These are phyloP conservation scores for Colletes collaris DNA, from an alignment of 2,888 invertebrate species.

Conservation along the genomic window DNA sequence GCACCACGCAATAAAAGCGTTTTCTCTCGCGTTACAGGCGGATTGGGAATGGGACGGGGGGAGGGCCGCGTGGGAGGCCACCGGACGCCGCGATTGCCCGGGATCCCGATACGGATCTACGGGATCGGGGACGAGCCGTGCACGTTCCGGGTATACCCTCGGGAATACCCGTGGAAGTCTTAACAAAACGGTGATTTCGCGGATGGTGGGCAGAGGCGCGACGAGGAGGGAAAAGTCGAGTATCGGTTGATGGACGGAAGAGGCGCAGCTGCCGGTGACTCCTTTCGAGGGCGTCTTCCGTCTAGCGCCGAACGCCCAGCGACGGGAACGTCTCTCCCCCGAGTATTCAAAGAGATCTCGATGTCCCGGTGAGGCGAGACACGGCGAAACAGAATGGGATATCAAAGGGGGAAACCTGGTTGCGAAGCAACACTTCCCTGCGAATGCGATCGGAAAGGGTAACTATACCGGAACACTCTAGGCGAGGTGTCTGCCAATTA, in stretches of 20 bases:
- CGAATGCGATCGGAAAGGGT: constrained; percentile 16
- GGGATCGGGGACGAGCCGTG: not conserved
- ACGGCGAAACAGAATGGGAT: constrained; percentile 41
- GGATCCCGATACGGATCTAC: constrained; percentile 58
- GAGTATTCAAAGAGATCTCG: constrained; percentile 22
- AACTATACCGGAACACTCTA: not conserved
- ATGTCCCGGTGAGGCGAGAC: constrained; percentile 12
- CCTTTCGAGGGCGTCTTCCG: constrained; percentile 75
- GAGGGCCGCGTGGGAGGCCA: constrained; percentile 49
- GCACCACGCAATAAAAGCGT: constrained; percentile 48
- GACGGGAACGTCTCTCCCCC: constrained; percentile 23
- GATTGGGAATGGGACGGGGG: constrained; percentile 21
- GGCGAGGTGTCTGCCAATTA: constrained; percentile 3
- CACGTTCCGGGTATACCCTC: not conserved
- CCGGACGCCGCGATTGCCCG: constrained; percentile 64
- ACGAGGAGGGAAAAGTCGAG: constrained; percentile 70
- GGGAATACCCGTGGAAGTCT: constrained; percentile 26
- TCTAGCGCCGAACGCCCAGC: constrained; percentile 15
- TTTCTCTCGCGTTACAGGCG: constrained; percentile 36
- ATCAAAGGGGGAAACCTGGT: constrained; percentile 45
- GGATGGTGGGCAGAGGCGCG: not conserved
- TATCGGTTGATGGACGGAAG: constrained; percentile 77
- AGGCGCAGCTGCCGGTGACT: constrained; percentile 80
- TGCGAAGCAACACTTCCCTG: constrained; percentile 11
- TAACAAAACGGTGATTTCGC: constrained; percentile 28